These are phyloP conservation scores for Chloromyia formosa DNA, from an alignment of 2,888 invertebrate species.

Conservation along the genomic window DNA sequence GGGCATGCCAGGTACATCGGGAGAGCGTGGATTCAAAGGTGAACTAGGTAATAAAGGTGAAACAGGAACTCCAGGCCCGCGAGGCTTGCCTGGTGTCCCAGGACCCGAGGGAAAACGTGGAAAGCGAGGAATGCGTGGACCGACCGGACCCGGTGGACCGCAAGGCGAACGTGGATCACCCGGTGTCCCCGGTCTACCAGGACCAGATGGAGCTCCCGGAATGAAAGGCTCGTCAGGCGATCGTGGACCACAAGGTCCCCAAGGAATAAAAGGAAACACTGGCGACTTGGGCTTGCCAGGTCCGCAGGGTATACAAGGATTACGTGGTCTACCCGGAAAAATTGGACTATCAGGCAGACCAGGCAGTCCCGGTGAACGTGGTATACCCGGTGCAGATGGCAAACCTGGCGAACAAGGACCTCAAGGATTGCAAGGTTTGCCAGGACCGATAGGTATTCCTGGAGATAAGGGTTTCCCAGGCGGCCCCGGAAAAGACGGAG, in stretches of 20 bases:
- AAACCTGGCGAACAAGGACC: conserved; percentile 84
- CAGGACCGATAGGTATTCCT: conserved; percentile 76
- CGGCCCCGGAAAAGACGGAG: conserved; percentile 81
- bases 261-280: conserved; percentile 71
- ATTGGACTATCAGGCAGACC: conserved; percentile 76
- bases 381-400: conserved; percentile 83
- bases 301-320: conserved; percentile 68
- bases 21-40: conserved; percentile 83
- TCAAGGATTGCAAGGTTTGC: conserved; percentile 81
- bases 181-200: conserved; percentile 72
- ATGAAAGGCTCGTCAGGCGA: conserved; percentile 80
- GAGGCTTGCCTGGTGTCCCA: conserved; percentile 77
- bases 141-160: conserved; percentile 76
- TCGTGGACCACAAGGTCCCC: conserved; percentile 73
- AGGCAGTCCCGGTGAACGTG: conserved; percentile 77
- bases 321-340: conserved; percentile 73
- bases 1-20: conserved; percentile 78
- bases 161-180: conserved; percentile 73
- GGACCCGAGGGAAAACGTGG: conserved; percentile 84
- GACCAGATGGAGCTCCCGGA: conserved; percentile 80
- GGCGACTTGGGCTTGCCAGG: conserved; percentile 71
- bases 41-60: conserved; percentile 82
- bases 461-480: conserved; percentile 74
- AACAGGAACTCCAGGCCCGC: conserved; percentile 74
- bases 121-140: conserved; percentile 80